A percentile compares a stretch with the other conserved stretches of the same genome.
Evolutionary conservation across 2,797 vertebrate species (phyloP).

Genomic region (Pangasius krempfi): DNA sequence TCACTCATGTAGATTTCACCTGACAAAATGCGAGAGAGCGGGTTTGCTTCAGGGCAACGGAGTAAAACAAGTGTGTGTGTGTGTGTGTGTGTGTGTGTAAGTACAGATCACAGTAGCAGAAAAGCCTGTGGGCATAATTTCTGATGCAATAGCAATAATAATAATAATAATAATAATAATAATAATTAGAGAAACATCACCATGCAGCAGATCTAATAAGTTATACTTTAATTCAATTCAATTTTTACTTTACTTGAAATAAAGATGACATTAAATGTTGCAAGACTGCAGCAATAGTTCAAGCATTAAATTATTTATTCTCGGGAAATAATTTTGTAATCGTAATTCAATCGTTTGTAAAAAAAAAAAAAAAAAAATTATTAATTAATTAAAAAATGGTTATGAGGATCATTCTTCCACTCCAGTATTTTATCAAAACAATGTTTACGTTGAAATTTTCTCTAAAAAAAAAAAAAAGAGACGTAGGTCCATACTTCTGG

Average conservation of each 20-base stretch:
- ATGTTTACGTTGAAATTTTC: neutral
- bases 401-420: neutral
- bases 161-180: neutral
- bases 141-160: neutral
- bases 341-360: neutral
- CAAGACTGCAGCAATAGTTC: neutral
- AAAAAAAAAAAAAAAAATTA: neutral
- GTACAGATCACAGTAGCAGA: neutral
- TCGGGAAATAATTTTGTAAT: neutral
- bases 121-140: neutral
- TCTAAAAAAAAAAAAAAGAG: neutral
- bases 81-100: neutral
- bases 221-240: neutral
- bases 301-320: neutral
- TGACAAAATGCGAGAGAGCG: slow-evolving; percentile 48
- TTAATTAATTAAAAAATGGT: neutral
- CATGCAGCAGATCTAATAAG: neutral
- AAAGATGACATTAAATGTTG: neutral
- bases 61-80: neutral
- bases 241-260: neutral
- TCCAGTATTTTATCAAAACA: neutral
- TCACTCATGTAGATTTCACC: slow-evolving; percentile 58
- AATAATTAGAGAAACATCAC: no score
- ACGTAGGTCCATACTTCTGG: neutral
- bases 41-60: neutral